Percentiles rank a stretch among this genome's conserved stretches.
Conservation (phyloP, 1,140 invertebrate genomes). For the Bombus sylvicola region DNA sequence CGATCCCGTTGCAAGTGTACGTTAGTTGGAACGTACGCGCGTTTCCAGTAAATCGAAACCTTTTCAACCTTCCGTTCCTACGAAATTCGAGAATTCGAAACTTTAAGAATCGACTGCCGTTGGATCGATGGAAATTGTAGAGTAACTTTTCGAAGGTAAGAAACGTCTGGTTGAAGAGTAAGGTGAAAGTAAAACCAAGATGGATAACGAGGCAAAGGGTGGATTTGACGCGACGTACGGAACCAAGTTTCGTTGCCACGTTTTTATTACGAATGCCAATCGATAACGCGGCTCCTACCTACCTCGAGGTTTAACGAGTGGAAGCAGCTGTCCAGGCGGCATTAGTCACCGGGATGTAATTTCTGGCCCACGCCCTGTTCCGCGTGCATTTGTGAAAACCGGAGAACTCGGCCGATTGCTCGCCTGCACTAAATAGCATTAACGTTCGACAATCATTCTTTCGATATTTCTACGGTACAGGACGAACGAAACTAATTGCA, state of each 20-base stretch:
- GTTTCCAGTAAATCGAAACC: background rate
- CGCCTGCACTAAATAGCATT: background rate
- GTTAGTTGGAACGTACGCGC: constrained; percentile 28
- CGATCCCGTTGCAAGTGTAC: constrained; percentile 38
- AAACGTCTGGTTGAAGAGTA: no score
- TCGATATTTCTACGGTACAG: background rate
- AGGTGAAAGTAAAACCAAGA: background rate
- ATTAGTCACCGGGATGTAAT: constrained; percentile 50
- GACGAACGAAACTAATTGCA: no score
- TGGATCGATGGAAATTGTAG: background rate
- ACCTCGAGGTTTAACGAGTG: constrained; percentile 36
- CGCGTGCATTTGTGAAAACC: background rate
- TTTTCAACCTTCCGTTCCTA: background rate
- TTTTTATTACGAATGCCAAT: constrained; percentile 39
- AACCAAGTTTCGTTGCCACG: background rate
- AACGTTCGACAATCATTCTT: background rate
- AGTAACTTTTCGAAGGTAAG: background rate
- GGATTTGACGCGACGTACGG: no score
- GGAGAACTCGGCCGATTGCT: background rate
- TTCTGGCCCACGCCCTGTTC: constrained; percentile 18
- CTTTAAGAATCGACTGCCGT: background rate
- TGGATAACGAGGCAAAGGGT: background rate
- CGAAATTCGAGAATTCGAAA: background rate
- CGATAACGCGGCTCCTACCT: constrained; percentile 11
- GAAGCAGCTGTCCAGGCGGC: constrained; percentile 37